Percentiles rank a stretch among this genome's conserved stretches.
Conservation (phyloP, 2,797 vertebrate species). For the Sebastes matsubarae region DNA sequence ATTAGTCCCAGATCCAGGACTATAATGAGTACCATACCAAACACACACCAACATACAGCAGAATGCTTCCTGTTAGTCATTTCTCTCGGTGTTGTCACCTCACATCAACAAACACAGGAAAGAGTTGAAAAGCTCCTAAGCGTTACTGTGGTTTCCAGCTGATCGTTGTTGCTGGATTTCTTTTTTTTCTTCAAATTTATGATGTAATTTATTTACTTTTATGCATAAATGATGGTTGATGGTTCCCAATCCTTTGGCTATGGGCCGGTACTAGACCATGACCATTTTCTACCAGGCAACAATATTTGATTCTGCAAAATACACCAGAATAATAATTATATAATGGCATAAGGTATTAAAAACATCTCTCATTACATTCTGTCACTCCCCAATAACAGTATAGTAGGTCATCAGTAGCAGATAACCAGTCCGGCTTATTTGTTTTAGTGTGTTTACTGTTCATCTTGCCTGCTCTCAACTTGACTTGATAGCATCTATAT, state of each 20-base stretch:
- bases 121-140: not conserved
- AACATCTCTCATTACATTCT: not conserved
- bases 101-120: conserved; percentile 17
- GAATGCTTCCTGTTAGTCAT: not conserved
- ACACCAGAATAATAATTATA: not conserved
- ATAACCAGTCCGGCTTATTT: not conserved
- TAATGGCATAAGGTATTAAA: not conserved
- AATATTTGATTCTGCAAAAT: not conserved
- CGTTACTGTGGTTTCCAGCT: not conserved
- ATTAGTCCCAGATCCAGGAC: conserved; percentile 56
- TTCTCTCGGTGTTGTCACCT: conserved; percentile 15
- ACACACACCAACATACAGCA: conserved; percentile 20
- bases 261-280: not conserved
- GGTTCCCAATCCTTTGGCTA: not conserved
- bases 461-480: not conserved
- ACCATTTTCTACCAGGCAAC: not conserved
- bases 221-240: not conserved
- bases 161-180: not conserved
- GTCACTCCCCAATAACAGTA: not conserved
- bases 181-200: not conserved
- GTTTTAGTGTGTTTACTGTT: not conserved
- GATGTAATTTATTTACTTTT: not conserved
- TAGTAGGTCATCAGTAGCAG: no score
- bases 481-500: not conserved
- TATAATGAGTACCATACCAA: conserved; percentile 60